phyloP scores from a whole-genome alignment of 2,113 vertebrate species.

The Brachyhypopomus gauderio region DNA sequence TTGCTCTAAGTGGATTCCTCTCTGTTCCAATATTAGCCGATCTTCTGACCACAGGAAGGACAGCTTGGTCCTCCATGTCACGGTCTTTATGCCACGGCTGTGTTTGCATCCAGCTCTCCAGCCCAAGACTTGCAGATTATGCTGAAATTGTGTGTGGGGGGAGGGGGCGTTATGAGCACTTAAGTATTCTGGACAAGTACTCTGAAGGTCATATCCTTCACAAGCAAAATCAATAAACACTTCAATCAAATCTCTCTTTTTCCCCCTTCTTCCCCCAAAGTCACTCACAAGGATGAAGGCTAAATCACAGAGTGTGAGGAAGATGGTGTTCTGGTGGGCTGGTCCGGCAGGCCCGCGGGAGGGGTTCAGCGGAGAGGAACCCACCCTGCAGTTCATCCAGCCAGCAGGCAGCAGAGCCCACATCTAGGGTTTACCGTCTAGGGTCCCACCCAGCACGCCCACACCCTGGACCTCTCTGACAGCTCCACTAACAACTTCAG shows the following conservation, averaged over 20 bases:
- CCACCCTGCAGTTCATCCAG: too few relatives aligned
- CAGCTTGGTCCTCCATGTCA: neutral
- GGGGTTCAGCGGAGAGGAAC: too few relatives aligned
- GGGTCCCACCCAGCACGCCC: too few relatives aligned
- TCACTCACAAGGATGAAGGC: neutral
- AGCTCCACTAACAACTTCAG: too few relatives aligned
- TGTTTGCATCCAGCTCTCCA: neutral
- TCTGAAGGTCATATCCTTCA: slow-evolving; percentile 13
- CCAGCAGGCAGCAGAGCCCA: too few relatives aligned
- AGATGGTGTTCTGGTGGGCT: too few relatives aligned
- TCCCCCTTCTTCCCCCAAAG: neutral
- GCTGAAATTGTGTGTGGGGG: neutral
- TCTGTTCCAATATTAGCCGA: neutral
- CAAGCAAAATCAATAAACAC: neutral
- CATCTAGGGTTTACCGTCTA: too few relatives aligned
- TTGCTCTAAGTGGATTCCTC: neutral
- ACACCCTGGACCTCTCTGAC: too few relatives aligned
- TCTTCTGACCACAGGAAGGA: neutral
- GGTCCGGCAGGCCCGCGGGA: too few relatives aligned
- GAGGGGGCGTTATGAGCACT: neutral
- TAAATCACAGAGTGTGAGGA: neutral
- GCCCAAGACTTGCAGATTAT: neutral
- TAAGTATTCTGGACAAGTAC: neutral
- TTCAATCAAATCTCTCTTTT: neutral
- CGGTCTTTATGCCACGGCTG: too few relatives aligned